Evolutionary conservation across 2,113 vertebrate genomes (phyloP), one percentile per base, ranked within the genome.

Genomic region (Sylvilagus bachmani): DNA sequence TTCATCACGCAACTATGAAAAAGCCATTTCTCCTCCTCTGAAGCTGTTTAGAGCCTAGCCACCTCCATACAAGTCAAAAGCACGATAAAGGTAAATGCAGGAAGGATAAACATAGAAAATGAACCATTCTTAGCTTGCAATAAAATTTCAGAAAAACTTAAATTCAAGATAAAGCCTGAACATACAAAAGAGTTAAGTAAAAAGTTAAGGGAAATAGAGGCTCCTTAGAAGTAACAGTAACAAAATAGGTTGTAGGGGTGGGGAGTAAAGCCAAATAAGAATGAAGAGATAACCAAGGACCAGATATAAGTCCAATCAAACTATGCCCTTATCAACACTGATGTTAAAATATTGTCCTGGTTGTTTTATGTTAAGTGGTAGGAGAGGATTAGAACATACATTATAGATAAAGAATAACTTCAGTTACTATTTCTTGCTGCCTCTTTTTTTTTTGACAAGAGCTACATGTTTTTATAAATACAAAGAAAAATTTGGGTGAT

Each of bases 91-190:
- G 14, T 61, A 89, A 91, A 95, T 44, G 10, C 2, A 33, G 31
- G 16, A 88, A 96, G 22, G 22, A 25, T 64, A 58, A 69, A 93
- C 70, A 84, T 29, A 80, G 77, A 75, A 92, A 95, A 53, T n/a
- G 24, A 51, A 29, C 16, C 33, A 58, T 9, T 79, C 64, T 71
- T 81, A 62, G 12, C 92, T 55, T 89, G 67, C 27, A 12, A 25
- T 73, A 5, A 3, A 9, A 4, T 78, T 90, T 86, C 62, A 33
- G 6, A 22, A 70, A 94, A 38, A 91, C 55, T 58, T 77, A 73
- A 88, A 85, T 78, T 12, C 69, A 90, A 94, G 55, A n/a, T 33
- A 73, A 93, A 92, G 69, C 25, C n/a, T 90, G 10, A 84, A 90
- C 71, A 89, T 77, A 51, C 58, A 6, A 77, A 90, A n/a, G 14